Evolutionary conservation across 2,888 invertebrate genomes (phyloP).

Genomic region (Oscheius sp.): DNA sequence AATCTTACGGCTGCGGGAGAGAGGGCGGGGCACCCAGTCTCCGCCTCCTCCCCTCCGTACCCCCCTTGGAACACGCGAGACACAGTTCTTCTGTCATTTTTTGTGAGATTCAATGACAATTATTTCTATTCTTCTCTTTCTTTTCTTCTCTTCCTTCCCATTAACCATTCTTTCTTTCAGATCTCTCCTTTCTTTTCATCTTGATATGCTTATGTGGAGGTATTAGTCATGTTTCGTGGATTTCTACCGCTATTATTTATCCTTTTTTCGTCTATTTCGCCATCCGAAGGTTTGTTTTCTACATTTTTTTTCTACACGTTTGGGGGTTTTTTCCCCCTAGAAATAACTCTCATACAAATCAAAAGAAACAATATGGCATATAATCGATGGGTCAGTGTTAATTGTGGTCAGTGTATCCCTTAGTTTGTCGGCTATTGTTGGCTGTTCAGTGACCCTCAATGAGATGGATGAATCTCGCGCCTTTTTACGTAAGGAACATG

Average conservation of each 20-base stretch:
- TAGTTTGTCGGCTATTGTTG: constrained; percentile 27
- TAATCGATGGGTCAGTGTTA: neutral
- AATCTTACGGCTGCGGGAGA: neutral
- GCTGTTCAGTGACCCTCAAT: constrained; percentile 15
- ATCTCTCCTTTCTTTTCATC: neutral
- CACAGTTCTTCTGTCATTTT: neutral
- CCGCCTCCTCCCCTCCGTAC: neutral
- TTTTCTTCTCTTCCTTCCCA: neutral
- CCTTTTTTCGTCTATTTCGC: constrained; percentile 1
- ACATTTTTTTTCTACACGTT: neutral
- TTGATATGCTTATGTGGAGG: constrained; percentile 7
- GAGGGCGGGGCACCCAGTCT: neutral
- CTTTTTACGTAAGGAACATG: neutral
- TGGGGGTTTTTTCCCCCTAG: neutral
- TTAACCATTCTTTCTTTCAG: neutral
- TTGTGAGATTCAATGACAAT: neutral
- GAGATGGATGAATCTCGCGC: no score
- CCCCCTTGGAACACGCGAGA: neutral
- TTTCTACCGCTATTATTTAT: constrained; percentile 16
- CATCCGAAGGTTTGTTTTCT: constrained; percentile 1
- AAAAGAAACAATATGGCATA: neutral
- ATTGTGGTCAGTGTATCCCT: neutral
- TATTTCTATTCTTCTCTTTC: neutral
- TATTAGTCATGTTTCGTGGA: constrained; percentile 7
- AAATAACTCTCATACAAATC: neutral